Base-by-base conservation (phyloP, 2,797 vertebrate genomes). In the Xenops minutus region DNA sequence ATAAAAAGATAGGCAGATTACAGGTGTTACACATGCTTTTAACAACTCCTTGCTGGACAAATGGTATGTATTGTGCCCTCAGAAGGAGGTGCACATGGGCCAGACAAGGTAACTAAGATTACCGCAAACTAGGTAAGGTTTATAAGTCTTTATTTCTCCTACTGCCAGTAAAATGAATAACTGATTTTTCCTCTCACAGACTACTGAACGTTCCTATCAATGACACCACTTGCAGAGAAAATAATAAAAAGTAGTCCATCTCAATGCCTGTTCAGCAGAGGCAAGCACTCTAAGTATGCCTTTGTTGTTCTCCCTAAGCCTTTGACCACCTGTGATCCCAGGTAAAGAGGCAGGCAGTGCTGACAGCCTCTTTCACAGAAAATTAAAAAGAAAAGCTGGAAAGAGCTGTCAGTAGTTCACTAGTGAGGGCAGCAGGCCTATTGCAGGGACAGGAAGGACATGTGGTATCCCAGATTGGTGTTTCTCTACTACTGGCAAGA, bases 311-410 rank as follows among this genome's bases (percentile, higher is more conserved):
- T 84, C 17, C 27, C 21, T 85, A 66, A 72, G 23, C 10, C 26
- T 79, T 74, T 75, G 69, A 61, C 30, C 10, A 46, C 29, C 30
- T 77, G 30, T 11, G 9, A 34, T 55, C 36, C 22, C 46, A 74
- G 30, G 43, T 46, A 58, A 59, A 58, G 39, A 37, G 26, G 39
- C 1, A 66, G 26, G 21, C 0, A 0, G 7, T 71, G 24, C 55
- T 52, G 43, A 67, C 7, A 49, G 24, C 6, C 20, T 41, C 34
- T 79, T 76, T 20, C 19, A 30, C 18, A 58, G 69, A 49, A 90
- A 72, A 69, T 36, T n/a, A n/a, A n/a, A n/a, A n/a, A n/a, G n/a
- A n/a, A n/a, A n/a, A n/a, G n/a, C 43, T 2, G 4, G 36, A 48
- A 78, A 86, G 39, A 17, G 23, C n/a, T 89, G 29, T 59, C 66